Percentiles rank a stretch among this genome's conserved stretches.
Evolutionary conservation across 2,797 vertebrate genomes (phyloP).

Genomic region (Silurus lanzhouensis): DNA sequence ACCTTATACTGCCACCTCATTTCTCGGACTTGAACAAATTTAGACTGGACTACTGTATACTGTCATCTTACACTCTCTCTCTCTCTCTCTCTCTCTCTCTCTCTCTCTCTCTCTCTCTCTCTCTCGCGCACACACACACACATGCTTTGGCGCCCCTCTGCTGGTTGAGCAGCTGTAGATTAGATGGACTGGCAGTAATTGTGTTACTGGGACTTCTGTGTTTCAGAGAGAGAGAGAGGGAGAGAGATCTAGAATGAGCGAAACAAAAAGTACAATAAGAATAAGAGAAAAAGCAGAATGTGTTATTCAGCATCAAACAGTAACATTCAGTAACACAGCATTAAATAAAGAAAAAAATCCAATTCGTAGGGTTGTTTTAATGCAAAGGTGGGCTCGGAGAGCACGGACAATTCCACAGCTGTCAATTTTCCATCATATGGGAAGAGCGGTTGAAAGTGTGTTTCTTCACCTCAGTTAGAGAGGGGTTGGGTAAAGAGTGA

Average conservation of each 20-base stretch:
- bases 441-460: background rate
- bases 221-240: slow-evolving; percentile 26
- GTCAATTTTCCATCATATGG: background rate
- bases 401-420: background rate
- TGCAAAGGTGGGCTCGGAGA: background rate
- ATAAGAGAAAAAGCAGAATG: background rate
- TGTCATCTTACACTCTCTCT: background rate
- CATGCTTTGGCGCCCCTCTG: slow-evolving; percentile 43
- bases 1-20: background rate
- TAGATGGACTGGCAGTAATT: slow-evolving; percentile 61
- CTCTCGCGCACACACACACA: background rate
- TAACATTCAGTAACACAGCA: slow-evolving; percentile 2
- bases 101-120: background rate
- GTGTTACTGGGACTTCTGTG: slow-evolving; percentile 58
- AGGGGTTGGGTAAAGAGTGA: background rate
- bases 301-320: background rate
- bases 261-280: background rate
- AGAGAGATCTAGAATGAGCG: background rate
- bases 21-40: background rate
- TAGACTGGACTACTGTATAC: background rate
- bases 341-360: slow-evolving; percentile 6
- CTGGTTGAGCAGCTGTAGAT: slow-evolving; percentile 59
- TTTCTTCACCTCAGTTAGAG: background rate
- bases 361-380: background rate
- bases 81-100: background rate